phyloP scores from a whole-genome alignment of 2,888 invertebrate genomes.

The Drosophila nr. perissopoda region DNA sequence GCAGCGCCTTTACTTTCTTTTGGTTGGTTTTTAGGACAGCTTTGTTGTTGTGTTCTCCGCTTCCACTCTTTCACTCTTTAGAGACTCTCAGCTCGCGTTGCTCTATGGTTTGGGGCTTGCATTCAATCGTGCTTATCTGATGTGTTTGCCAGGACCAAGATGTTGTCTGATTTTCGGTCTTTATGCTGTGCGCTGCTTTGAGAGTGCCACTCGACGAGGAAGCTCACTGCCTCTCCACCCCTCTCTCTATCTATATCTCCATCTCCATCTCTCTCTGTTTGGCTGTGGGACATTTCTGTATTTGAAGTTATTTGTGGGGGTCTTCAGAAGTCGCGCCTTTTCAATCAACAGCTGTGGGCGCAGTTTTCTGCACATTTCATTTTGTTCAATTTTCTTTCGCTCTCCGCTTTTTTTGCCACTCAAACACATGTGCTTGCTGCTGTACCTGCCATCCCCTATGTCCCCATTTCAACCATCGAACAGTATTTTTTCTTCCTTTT shows the following conservation, averaged over 20 bases:
- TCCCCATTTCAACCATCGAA: not conserved
- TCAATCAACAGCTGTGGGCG: slow-evolving; percentile 76
- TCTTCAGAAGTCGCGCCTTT: slow-evolving; percentile 36
- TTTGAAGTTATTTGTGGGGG: slow-evolving; percentile 52
- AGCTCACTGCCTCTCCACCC: not conserved
- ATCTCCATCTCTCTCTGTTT: not conserved
- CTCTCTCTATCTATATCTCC: not conserved
- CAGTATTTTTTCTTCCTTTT: not conserved
- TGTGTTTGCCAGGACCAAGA: slow-evolving; percentile 67
- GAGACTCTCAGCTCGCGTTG: slow-evolving; percentile 1
- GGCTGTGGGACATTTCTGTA: slow-evolving; percentile 42
- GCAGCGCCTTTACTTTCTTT: slow-evolving; percentile 49
- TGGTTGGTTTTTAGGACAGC: slow-evolving; percentile 57
- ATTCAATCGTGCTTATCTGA: slow-evolving; percentile 79
- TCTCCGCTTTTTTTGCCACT: slow-evolving; percentile 42
- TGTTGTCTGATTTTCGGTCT: slow-evolving; percentile 80
- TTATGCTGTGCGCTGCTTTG: slow-evolving; percentile 65
- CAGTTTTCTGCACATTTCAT: slow-evolving; percentile 55
- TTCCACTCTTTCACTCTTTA: not conserved
- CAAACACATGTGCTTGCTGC: slow-evolving; percentile 23
- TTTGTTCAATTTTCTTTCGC: slow-evolving; percentile 63
- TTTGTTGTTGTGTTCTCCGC: slow-evolving; percentile 46
- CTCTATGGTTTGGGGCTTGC: slow-evolving; percentile 35
- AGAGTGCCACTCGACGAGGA: slow-evolving; percentile 48
- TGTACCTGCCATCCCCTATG: not conserved